Conservation (phyloP, 2,797 vertebrate genomes). For the Lacerta bilineata region DNA sequence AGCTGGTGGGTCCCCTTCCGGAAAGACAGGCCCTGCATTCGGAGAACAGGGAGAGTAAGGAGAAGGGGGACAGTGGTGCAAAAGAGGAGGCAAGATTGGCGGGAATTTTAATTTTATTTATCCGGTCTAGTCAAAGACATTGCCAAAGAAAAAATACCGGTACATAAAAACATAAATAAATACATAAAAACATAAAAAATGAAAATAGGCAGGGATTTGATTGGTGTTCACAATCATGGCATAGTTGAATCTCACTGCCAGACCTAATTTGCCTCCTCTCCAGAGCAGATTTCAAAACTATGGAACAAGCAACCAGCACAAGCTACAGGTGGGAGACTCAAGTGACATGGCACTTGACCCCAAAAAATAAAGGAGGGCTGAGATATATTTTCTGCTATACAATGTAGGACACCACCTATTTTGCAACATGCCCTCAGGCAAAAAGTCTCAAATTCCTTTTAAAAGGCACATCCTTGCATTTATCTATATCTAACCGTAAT, state of each 20-base stretch:
- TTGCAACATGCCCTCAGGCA: not conserved
- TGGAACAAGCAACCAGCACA: not conserved
- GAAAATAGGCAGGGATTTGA: not conserved
- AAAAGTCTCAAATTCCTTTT: not conserved
- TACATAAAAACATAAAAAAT: too few species aligned
- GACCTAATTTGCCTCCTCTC: not conserved
- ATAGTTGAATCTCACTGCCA: not conserved
- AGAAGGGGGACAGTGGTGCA: not conserved
- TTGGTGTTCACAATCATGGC: not conserved
- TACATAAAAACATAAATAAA: too few species aligned
- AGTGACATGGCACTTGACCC: not conserved
- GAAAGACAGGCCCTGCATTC: slow-evolving; percentile 91
- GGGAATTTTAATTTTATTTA: too few species aligned
- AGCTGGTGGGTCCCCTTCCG: slow-evolving; percentile 92
- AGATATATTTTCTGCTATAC: not conserved
- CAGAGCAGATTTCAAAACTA: not conserved
- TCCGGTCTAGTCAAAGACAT: too few species aligned
- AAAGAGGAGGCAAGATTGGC: too few species aligned
- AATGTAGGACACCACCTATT: not conserved
- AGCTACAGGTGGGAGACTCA: too few species aligned
- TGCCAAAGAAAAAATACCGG: too few species aligned
- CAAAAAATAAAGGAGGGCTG: not conserved
- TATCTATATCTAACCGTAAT: not conserved
- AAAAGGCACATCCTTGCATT: not conserved
- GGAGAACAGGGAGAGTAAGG: accelerated